A percentile compares a stretch with the other conserved stretches of the same genome.
These are phyloP conservation scores for Ischnura elegans DNA, from an alignment of 2,888 invertebrate genomes.

Conservation along the genomic window DNA sequence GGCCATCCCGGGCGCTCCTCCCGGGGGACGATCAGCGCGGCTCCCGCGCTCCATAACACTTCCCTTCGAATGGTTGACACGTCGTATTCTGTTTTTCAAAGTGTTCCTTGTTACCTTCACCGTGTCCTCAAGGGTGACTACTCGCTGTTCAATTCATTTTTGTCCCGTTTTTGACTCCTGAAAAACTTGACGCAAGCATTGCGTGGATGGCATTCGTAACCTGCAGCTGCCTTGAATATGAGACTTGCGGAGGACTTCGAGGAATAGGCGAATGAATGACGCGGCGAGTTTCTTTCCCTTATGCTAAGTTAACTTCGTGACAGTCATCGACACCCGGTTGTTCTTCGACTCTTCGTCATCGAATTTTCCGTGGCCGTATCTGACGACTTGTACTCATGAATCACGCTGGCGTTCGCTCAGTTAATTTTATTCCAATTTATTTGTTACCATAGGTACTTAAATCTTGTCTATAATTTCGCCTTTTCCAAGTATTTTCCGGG, in stretches of 20 bases:
- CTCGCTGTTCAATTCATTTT: neutral
- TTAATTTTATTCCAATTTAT: no score
- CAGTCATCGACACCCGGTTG: neutral
- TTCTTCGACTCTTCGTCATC: neutral
- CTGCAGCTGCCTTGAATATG: neutral
- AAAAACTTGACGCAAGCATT: neutral
- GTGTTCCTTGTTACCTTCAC: neutral
- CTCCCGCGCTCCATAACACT: neutral
- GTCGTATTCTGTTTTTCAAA: neutral
- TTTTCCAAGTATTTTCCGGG: no score
- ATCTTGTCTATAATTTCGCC: no score
- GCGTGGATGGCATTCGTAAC: neutral
- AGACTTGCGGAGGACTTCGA: neutral
- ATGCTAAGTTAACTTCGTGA: neutral
- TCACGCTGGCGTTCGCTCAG: no score
- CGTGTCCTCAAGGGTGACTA: neutral
- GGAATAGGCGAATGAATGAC: neutral
- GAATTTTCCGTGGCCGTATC: neutral
- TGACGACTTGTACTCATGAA: neutral
- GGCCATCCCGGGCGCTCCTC: constrained; percentile 42
- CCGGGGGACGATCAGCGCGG: constrained; percentile 9
- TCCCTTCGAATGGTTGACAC: neutral
- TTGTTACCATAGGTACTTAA: no score
- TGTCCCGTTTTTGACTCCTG: neutral
- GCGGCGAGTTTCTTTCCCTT: neutral